Evolutionary conservation across 2,797 vertebrate genomes (phyloP).

Genomic region (Melanotaenia nigrans): DNA sequence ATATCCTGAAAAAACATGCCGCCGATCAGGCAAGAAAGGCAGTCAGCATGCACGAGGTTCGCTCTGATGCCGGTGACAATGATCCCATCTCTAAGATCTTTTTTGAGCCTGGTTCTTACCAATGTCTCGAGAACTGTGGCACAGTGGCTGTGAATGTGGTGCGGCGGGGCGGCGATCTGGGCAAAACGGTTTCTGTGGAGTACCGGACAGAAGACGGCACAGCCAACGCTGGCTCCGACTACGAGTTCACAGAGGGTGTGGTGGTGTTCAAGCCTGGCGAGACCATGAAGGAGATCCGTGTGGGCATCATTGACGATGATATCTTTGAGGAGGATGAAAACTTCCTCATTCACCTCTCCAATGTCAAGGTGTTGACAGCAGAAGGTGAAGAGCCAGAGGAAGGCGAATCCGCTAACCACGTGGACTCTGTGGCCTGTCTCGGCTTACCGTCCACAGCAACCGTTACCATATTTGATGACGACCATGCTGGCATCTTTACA

Average conservation of each 20-base stretch:
- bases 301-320: slow-evolving; percentile 97
- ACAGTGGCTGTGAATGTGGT: slow-evolving; percentile 93
- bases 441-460: slow-evolving; percentile 90
- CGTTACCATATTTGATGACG: slow-evolving; percentile 97
- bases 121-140: slow-evolving; percentile 98
- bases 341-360: slow-evolving; percentile 96
- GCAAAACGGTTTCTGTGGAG: slow-evolving; percentile 90
- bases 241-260: slow-evolving; percentile 97
- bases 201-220: slow-evolving; percentile 98
- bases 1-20: slow-evolving; percentile 97
- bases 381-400: slow-evolving; percentile 84
- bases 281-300: slow-evolving; percentile 93
- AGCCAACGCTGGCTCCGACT: slow-evolving; percentile 97
- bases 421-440: slow-evolving; percentile 87
- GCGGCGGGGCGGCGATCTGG: slow-evolving; percentile 92
- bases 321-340: slow-evolving; percentile 99
- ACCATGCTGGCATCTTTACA: slow-evolving; percentile 98
- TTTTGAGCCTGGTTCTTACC: slow-evolving; percentile 95
- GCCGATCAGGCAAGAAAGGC: slow-evolving; percentile 98
- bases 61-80: slow-evolving; percentile 87
- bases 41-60: slow-evolving; percentile 97
- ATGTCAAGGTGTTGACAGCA: slow-evolving; percentile 84
- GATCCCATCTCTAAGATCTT: slow-evolving; percentile 93
- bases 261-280: slow-evolving; percentile 96
- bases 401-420: slow-evolving; percentile 86